Evolutionary conservation across 2,797 vertebrate species (phyloP).

Genomic region (Leptodactylus fallax): DNA sequence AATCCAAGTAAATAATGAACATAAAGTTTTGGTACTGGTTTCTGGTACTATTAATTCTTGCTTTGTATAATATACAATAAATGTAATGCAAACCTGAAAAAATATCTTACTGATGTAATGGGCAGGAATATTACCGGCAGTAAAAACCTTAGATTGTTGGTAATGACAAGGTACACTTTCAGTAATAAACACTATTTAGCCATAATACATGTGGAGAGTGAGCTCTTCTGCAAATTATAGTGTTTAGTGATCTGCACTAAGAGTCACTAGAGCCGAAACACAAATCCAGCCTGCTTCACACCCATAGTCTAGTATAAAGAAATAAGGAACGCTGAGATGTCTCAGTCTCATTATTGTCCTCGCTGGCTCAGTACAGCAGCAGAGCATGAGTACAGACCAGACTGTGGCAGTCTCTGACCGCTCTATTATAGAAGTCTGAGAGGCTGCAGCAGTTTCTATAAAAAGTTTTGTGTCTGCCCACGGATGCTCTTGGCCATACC

Average conservation of each 20-base stretch:
- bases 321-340: neutral
- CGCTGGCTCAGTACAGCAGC: neutral
- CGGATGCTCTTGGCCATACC: neutral
- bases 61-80: neutral
- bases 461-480: neutral
- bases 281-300: neutral
- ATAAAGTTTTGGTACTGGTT: too few relatives aligned
- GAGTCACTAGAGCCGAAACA: neutral
- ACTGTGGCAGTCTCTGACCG: slow-evolving; percentile 9
- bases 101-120: neutral
- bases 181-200: neutral
- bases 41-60: too few relatives aligned
- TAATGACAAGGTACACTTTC: neutral
- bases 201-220: neutral
- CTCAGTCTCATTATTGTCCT: neutral
- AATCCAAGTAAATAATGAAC: too few relatives aligned
- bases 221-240: slow-evolving; percentile 8
- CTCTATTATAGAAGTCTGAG: neutral
- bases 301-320: neutral
- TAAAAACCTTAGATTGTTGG: neutral
- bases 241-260: neutral
- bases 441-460: neutral
- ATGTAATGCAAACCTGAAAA: neutral
- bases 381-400: neutral
- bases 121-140: neutral